Conservation (phyloP, 2,113 vertebrate species). For the Mohoua ochrocephala region DNA sequence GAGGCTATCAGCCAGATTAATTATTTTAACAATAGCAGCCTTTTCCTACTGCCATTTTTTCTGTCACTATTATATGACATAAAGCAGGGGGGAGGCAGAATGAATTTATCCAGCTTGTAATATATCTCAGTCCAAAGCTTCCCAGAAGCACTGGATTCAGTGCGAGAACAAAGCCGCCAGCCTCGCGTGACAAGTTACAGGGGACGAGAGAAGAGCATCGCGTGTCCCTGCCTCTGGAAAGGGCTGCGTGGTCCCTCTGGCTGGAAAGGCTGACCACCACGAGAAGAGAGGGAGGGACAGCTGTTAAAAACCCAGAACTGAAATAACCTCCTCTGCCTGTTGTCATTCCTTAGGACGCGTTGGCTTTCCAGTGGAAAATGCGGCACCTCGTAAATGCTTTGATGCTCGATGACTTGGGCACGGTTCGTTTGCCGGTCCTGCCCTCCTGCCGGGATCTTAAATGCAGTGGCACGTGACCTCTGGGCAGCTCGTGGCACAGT, state of each 20-base stretch:
- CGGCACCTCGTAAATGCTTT: background rate
- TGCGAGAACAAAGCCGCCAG: background rate
- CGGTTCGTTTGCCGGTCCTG: background rate
- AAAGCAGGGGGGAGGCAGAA: constrained; percentile 27
- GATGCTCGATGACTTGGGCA: background rate
- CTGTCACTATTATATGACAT: constrained; percentile 35
- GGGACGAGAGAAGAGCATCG: background rate
- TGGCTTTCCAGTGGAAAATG: background rate
- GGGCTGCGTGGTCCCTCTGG: background rate
- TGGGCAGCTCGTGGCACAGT: background rate
- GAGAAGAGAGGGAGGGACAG: background rate
- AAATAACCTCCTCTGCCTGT: background rate
- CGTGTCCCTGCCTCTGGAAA: background rate
- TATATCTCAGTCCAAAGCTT: background rate
- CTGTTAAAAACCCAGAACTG: background rate
- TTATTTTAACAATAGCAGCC: constrained; percentile 61
- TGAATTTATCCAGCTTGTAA: background rate
- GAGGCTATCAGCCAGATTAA: constrained; percentile 62
- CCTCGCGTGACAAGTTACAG: background rate
- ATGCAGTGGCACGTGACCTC: fast-evolving
- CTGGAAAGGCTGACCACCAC: background rate
- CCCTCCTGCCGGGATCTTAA: background rate
- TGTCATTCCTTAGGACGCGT: background rate
- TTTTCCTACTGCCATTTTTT: constrained; percentile 51
- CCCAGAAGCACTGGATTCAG: background rate